Conservation (phyloP, 2,797 vertebrate species). For the Mycteria americana region DNA sequence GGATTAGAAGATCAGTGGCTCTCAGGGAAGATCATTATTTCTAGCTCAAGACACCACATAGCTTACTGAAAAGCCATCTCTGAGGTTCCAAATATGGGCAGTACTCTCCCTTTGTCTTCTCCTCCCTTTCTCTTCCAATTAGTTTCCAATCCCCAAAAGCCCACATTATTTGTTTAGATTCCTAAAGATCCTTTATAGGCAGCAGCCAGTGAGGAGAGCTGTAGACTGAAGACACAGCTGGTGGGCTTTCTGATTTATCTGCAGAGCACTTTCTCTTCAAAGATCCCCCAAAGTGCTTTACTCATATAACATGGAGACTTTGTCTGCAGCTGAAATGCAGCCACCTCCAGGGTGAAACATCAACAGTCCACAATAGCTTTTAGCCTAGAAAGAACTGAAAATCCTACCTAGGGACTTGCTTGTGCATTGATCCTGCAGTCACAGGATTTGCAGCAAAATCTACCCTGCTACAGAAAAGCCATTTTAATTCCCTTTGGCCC, state of each 20-base stretch:
- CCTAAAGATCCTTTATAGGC: not conserved
- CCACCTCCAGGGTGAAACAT: not conserved
- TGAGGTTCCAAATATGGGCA: not conserved
- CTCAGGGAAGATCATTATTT: conserved; percentile 35
- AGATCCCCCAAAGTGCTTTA: not conserved
- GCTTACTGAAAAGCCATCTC: conserved; percentile 1
- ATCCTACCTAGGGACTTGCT: not conserved
- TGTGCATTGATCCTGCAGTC: not conserved
- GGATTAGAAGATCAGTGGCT: conserved; percentile 44
- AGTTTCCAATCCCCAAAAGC: conserved; percentile 12
- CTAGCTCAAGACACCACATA: not conserved
- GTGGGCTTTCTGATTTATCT: not conserved
- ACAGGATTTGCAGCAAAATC: not conserved
- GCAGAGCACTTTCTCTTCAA: not conserved
- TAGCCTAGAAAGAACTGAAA: not conserved
- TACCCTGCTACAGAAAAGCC: not conserved
- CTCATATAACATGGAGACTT: not conserved
- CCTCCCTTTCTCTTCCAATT: conserved; percentile 18
- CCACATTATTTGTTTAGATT: not conserved
- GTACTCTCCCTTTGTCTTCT: not conserved
- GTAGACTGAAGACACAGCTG: not conserved
- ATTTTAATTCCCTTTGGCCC: not conserved
- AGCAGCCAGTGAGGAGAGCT: not conserved
- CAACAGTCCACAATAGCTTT: not conserved
- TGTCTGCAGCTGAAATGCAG: not conserved